Evolutionary conservation across 2,888 invertebrate genomes (phyloP).

Genomic region (Acleris sparsana): DNA sequence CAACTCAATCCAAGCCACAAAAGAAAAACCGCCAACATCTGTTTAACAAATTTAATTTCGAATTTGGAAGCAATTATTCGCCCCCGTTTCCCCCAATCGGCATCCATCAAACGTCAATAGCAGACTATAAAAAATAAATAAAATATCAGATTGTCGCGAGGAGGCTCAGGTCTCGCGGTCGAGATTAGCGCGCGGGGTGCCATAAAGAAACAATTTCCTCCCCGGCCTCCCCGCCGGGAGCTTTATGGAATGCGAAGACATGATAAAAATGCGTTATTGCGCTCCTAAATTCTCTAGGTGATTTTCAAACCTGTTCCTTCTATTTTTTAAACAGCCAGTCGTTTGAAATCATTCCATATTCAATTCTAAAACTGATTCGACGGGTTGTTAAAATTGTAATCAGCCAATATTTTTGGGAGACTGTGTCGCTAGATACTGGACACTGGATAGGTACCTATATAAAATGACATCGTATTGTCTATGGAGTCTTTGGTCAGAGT

Average conservation of each 20-base stretch:
- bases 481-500: too few relatives aligned
- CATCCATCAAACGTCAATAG: conserved; percentile 73
- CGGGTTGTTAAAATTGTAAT: too few relatives aligned
- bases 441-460: too few relatives aligned
- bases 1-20: conserved; percentile 4
- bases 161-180: conserved; percentile 44
- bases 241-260: conserved; percentile 71
- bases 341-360: conserved; percentile 15
- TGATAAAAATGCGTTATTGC: conserved; percentile 75
- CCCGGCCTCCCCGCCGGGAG: conserved; percentile 54
- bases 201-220: conserved; percentile 81
- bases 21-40: conserved; percentile 6
- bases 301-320: conserved; percentile 16
- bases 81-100: conserved; percentile 51
- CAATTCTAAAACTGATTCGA: background rate
- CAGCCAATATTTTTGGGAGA: too few relatives aligned
- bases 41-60: conserved; percentile 25
- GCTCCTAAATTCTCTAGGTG: conserved; percentile 39
- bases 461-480: too few relatives aligned
- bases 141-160: conserved; percentile 69
- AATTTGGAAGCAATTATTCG: conserved; percentile 60
- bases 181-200: conserved; percentile 79
- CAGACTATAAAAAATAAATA: conserved; percentile 76
- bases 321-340: conserved; percentile 18
- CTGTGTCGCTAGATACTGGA: too few relatives aligned